phyloP scores from a whole-genome alignment of 2,888 invertebrate species.

The Myopa tessellatipennis region DNA sequence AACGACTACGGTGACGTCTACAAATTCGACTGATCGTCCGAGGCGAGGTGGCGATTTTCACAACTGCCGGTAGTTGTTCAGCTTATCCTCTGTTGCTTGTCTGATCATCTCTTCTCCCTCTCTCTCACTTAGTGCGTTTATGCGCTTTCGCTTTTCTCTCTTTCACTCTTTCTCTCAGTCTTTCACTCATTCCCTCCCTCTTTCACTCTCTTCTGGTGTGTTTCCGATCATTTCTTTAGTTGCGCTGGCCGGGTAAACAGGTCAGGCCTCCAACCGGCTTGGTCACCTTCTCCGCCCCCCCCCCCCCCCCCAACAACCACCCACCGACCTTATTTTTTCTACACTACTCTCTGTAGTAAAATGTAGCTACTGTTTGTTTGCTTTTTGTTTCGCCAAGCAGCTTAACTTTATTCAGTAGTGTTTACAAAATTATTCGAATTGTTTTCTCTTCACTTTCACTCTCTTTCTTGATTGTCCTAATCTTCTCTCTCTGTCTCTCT shows the following conservation, averaged over 20 bases:
- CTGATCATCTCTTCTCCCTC: neutral
- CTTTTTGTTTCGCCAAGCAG: neutral
- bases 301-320: too few species aligned
- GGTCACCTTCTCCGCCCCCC: too few species aligned
- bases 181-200: neutral
- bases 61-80: neutral
- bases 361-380: neutral
- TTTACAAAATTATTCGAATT: too few species aligned
- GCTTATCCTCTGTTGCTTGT: neutral
- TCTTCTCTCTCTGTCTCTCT: too few species aligned
- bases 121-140: neutral
- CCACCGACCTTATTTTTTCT: too few species aligned
- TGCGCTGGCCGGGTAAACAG: neutral
- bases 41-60: constrained; percentile 16
- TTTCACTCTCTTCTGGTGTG: neutral
- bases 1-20: constrained; percentile 13
- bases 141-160: neutral
- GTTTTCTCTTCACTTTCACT: too few species aligned
- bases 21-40: neutral
- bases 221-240: neutral
- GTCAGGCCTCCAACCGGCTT: neutral
- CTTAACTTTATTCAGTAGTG: too few species aligned
- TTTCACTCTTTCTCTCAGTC: neutral
- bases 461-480: too few species aligned
- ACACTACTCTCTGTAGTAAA: neutral